These are phyloP conservation scores for Azorinus chamasolen DNA, from an alignment of 2,888 invertebrate species.

Conservation along the genomic window DNA sequence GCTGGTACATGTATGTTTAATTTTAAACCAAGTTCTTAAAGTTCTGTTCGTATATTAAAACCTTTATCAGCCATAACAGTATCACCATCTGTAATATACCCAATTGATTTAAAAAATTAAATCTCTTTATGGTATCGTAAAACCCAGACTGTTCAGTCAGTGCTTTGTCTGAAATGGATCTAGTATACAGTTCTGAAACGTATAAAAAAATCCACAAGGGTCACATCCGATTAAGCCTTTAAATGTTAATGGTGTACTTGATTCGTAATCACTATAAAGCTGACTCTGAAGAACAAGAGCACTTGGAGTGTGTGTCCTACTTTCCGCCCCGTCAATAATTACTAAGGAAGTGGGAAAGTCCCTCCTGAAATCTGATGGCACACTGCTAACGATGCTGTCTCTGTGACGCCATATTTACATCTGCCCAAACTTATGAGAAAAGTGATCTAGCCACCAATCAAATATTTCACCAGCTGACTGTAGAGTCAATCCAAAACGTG, in stretches of 20 bases:
- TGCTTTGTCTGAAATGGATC: slow-evolving; percentile 24
- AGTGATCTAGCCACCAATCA: slow-evolving; percentile 16
- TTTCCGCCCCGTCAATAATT: slow-evolving; percentile 51
- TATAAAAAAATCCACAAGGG: slow-evolving; percentile 35
- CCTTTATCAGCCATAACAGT: slow-evolving; percentile 24
- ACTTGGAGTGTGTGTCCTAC: slow-evolving; percentile 36
- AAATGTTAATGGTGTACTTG: slow-evolving; percentile 21
- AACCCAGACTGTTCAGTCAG: slow-evolving; percentile 5
- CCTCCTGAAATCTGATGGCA: slow-evolving; percentile 31
- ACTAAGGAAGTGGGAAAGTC: slow-evolving; percentile 44
- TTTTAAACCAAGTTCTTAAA: slow-evolving; percentile 6
- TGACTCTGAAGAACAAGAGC: slow-evolving; percentile 33
- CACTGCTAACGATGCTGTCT: slow-evolving; percentile 27
- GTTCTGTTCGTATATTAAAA: slow-evolving; percentile 14
- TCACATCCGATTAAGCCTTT: slow-evolving; percentile 38
- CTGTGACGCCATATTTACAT: slow-evolving; percentile 40
- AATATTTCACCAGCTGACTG: slow-evolving; percentile 25
- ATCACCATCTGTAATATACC: slow-evolving; percentile 8
- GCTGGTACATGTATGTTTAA: slow-evolving; percentile 17
- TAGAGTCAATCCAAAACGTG: slow-evolving; percentile 14
- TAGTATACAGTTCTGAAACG: slow-evolving; percentile 22
- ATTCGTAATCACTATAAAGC: slow-evolving; percentile 36
- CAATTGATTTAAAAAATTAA: slow-evolving; percentile 13
- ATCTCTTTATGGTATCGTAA: slow-evolving; percentile 6
- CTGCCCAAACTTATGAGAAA: slow-evolving; percentile 32